A percentile compares a stretch with the other conserved stretches of the same genome.
Conservation (phyloP, 2,888 invertebrate genomes). For the Nemurella pictetii region DNA sequence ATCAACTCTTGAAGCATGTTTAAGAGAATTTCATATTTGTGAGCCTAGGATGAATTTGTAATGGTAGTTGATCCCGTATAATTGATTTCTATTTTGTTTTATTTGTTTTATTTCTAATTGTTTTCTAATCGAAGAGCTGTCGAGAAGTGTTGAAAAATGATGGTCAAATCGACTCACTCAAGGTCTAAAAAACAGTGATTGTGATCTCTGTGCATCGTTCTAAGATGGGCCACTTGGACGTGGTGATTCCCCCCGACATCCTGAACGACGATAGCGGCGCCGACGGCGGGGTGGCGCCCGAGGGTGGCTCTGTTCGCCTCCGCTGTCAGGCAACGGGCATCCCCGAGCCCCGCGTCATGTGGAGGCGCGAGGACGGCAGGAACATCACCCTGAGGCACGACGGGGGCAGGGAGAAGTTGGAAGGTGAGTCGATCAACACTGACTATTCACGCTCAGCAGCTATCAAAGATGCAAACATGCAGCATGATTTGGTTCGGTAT, state of each 20-base stretch:
- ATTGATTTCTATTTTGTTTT: too few relatives aligned
- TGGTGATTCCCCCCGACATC: slow-evolving; percentile 86
- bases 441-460: not conserved
- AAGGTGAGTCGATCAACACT: slow-evolving; percentile 60
- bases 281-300: slow-evolving; percentile 75
- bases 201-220: not conserved
- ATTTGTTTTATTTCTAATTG: too few relatives aligned
- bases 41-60: too few relatives aligned
- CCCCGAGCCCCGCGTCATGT: slow-evolving; percentile 76
- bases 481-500: not conserved
- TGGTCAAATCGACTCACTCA: too few relatives aligned
- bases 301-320: slow-evolving; percentile 77
- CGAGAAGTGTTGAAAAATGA: too few relatives aligned
- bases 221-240: slow-evolving; percentile 70
- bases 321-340: slow-evolving; percentile 80
- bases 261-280: slow-evolving; percentile 70
- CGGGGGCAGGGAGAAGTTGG: slow-evolving; percentile 66
- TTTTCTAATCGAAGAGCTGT: too few relatives aligned
- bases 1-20: too few relatives aligned
- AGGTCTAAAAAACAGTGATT: too few relatives aligned
- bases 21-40: too few relatives aligned
- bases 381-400: slow-evolving; percentile 77
- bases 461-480: too few relatives aligned
- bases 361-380: slow-evolving; percentile 78
- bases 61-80: too few relatives aligned